Conservation (phyloP, 92 coral and sea anemone species). For the Chrysogorgia sp. region DNA sequence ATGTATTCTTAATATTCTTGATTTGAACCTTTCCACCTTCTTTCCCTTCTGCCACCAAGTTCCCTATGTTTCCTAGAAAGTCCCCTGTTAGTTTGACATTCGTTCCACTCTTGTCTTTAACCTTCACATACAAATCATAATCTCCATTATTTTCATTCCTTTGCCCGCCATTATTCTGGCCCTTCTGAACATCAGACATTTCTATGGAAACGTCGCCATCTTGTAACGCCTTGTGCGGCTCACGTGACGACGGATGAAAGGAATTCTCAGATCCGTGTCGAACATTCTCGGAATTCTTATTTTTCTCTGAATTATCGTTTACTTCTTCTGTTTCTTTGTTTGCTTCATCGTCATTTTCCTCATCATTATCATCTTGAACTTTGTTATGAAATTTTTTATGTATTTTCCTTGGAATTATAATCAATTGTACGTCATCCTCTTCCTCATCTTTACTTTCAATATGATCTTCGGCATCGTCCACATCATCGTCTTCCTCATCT, state of each 20-base stretch:
- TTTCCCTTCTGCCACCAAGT: constrained; percentile 16
- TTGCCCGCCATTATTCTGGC: background rate
- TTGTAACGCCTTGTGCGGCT: background rate
- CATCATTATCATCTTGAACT: constrained; percentile 10
- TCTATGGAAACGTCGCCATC: constrained; percentile 10
- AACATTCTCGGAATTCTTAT: background rate
- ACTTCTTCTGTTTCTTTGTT: constrained; percentile 15
- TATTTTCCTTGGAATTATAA: constrained; percentile 32
- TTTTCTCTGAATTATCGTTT: constrained; percentile 15
- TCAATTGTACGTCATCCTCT: constrained; percentile 29
- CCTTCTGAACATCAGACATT: background rate
- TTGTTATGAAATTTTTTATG: constrained; percentile 4
- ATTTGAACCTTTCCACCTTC: constrained; percentile 15
- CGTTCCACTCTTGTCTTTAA: constrained; percentile 35
- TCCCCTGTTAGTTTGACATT: constrained; percentile 23
- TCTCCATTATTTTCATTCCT: background rate
- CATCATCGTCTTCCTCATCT: background rate
- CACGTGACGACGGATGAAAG: background rate
- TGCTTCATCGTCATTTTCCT: background rate
- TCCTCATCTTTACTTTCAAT: constrained; percentile 37
- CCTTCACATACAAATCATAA: constrained; percentile 25
- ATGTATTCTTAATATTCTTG: background rate
- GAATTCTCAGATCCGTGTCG: background rate
- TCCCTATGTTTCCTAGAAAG: constrained; percentile 25
- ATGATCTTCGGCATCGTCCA: background rate